phyloP scores from a whole-genome alignment of 2,113 vertebrate genomes.

The Noturus placidus region DNA sequence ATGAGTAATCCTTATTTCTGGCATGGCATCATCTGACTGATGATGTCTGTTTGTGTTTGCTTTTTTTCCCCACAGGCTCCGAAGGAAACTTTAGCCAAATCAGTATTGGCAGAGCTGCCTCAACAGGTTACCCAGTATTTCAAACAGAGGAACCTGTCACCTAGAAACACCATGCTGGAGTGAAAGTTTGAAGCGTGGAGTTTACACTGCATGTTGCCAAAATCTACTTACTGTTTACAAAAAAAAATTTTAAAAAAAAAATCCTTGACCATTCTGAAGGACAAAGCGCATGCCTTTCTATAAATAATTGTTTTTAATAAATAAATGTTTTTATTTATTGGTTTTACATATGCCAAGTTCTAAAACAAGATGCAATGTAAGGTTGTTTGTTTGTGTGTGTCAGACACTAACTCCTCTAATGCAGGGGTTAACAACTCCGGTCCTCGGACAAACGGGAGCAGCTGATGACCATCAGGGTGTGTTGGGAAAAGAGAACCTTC shows the following conservation, averaged over 20 bases:
- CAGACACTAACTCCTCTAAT: conserved; percentile 42
- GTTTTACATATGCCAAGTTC: conserved; percentile 39
- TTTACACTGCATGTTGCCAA: conserved; percentile 76
- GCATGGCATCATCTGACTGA: conserved; percentile 23
- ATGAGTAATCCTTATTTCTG: conserved; percentile 8
- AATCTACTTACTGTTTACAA: conserved; percentile 69
- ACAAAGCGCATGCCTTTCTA: conserved; percentile 67
- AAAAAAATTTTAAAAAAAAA: conserved; percentile 42
- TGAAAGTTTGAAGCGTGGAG: conserved; percentile 64
- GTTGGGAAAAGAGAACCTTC: neutral
- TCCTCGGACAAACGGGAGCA: neutral
- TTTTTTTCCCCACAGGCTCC: conserved; percentile 78
- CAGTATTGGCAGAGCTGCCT: conserved; percentile 93
- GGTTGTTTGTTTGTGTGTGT: conserved; percentile 12
- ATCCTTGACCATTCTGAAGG: conserved; percentile 41
- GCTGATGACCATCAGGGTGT: neutral
- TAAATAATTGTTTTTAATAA: conserved; percentile 54
- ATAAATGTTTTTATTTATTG: conserved; percentile 58
- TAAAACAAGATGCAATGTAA: conserved; percentile 42
- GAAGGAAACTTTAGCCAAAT: conserved; percentile 97
- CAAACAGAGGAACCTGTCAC: conserved; percentile 91
- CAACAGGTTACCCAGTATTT: conserved; percentile 98
- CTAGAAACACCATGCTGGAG: conserved; percentile 79
- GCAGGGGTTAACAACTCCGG: conserved; percentile 11
- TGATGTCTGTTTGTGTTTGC: conserved; percentile 37